These are phyloP conservation scores for Agrotis clavis DNA, from an alignment of 2,888 invertebrate species.

Conservation along the genomic window DNA sequence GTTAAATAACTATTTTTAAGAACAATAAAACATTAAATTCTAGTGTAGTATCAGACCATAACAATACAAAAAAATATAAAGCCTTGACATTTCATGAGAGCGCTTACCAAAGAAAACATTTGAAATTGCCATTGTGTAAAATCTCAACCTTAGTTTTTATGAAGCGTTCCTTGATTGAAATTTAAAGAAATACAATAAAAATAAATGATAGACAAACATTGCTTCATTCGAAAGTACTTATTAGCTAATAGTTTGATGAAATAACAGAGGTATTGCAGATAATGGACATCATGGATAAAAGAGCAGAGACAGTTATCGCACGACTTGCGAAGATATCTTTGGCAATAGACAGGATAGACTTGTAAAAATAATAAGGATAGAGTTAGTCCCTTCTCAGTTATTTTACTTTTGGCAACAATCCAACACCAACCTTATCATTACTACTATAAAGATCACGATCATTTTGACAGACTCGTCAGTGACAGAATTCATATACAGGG, in stretches of 20 bases:
- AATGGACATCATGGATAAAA: constrained; percentile 26
- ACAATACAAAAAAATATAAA: constrained; percentile 6
- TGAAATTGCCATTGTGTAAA: constrained; percentile 20
- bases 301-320: constrained; percentile 1
- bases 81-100: constrained; percentile 46
- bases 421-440: no score
- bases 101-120: constrained; percentile 26
- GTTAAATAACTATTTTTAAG: no score
- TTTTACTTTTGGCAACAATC: background rate
- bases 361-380: background rate
- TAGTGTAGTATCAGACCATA: background rate
- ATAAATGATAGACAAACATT: constrained; percentile 31
- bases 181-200: constrained; percentile 34
- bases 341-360: constrained; percentile 2
- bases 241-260: constrained; percentile 27
- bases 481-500: no score
- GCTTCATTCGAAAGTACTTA: constrained; percentile 22
- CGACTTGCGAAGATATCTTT: constrained; percentile 13
- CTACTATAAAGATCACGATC: no score
- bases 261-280: constrained; percentile 18
- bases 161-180: constrained; percentile 21
- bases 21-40: no score
- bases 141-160: constrained; percentile 24
- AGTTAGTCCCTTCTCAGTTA: background rate
- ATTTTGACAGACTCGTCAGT: no score